These are phyloP conservation scores for Talpa occidentalis DNA, from an alignment of 2,113 vertebrate species.

Conservation along the genomic window DNA sequence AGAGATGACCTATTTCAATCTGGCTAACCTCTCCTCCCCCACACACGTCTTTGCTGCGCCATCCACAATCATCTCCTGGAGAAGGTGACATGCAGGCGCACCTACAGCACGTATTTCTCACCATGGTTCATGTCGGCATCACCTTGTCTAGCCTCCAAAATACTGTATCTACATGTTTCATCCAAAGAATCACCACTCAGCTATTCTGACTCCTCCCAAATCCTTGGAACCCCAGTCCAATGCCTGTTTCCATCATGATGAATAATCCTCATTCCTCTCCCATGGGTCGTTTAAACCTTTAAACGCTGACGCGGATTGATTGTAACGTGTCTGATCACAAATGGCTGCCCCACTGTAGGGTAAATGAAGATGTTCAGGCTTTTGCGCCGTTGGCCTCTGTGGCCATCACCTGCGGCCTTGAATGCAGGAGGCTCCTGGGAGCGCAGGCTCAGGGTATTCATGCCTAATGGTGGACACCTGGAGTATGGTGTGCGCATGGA, in stretches of 20 bases:
- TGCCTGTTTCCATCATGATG: conserved; percentile 68
- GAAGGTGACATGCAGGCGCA: neutral
- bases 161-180: neutral
- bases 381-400: too few relatives aligned
- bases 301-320: conserved; percentile 72
- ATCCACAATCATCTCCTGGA: neutral
- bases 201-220: conserved; percentile 24
- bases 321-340: conserved; percentile 53
- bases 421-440: too few relatives aligned
- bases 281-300: conserved; percentile 74
- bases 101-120: neutral
- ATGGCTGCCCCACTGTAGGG: neutral
- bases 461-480: too few relatives aligned
- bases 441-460: too few relatives aligned
- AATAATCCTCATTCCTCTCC: conserved; percentile 79
- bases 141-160: neutral
- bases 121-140: neutral
- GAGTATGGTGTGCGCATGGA: too few relatives aligned
- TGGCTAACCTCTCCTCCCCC: rapidly evolving
- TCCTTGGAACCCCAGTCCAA: conserved; percentile 15
- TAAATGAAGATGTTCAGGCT: too few relatives aligned
- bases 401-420: too few relatives aligned
- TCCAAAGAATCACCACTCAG: neutral
- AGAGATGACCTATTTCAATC: too few relatives aligned
- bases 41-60: neutral